Evolutionary conservation across 1,140 invertebrate species (phyloP).

Genomic region (Cyphomyrmex costatus): DNA sequence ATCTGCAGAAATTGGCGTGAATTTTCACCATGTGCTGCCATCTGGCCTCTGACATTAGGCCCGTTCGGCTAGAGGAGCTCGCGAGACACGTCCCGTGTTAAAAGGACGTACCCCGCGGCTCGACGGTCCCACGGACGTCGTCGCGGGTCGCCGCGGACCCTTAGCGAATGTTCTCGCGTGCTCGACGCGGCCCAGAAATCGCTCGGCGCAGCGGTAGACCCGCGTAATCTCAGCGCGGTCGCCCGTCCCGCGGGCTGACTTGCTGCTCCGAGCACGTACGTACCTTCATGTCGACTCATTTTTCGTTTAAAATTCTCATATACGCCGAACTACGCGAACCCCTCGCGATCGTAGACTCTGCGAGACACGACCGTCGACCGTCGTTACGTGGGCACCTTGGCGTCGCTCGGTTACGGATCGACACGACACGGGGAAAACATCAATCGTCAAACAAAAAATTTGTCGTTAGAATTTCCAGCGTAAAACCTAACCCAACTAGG

Average conservation of each 20-base stretch:
- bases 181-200: not conserved
- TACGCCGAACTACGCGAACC: conserved; percentile 87
- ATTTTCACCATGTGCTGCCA: conserved; percentile 83
- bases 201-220: not conserved
- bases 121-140: conserved; percentile 46
- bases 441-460: conserved; percentile 89
- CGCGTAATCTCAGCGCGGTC: conserved; percentile 35
- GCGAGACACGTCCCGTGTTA: conserved; percentile 62
- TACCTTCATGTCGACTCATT: conserved; percentile 95
- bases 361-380: conserved; percentile 79
- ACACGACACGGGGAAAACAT: conserved; percentile 87
- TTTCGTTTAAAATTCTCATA: conserved; percentile 88
- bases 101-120: conserved; percentile 53
- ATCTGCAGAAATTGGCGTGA: conserved; percentile 73
- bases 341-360: conserved; percentile 84
- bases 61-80: conserved; percentile 63
- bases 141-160: conserved; percentile 40
- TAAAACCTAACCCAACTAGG: conserved; percentile 92
- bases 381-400: conserved; percentile 58
- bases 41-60: conserved; percentile 85
- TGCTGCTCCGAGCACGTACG: conserved; percentile 82
- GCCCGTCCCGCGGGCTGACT: conserved; percentile 61
- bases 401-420: conserved; percentile 69
- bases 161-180: not conserved
- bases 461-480: conserved; percentile 89